A percentile compares a stretch with the other conserved stretches of the same genome.
Evolutionary conservation across 2,113 vertebrate genomes (phyloP).

Genomic region (Collichthys lucidus): DNA sequence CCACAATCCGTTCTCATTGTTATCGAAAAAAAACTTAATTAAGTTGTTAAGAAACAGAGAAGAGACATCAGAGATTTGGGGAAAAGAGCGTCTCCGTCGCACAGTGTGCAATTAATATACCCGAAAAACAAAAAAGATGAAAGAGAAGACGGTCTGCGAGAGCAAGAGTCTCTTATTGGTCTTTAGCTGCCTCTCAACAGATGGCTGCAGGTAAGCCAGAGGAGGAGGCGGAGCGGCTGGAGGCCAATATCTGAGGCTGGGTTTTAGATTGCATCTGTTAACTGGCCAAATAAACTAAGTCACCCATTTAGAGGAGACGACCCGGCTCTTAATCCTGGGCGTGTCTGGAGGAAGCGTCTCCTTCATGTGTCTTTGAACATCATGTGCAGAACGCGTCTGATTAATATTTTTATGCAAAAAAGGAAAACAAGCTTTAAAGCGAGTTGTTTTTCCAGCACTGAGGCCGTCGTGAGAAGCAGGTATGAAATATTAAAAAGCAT

Average conservation of each 20-base stretch:
- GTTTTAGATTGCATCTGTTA: constrained; percentile 46
- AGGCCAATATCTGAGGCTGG: constrained; percentile 33
- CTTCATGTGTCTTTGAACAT: background rate
- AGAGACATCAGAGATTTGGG: constrained; percentile 27
- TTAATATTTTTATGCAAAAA: background rate
- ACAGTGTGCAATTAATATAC: constrained; percentile 17
- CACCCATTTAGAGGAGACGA: background rate
- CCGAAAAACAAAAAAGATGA: constrained; percentile 42
- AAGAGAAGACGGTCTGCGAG: constrained; percentile 22
- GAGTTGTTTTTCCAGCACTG: background rate
- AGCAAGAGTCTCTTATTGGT: constrained; percentile 14
- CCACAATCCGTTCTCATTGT: background rate
- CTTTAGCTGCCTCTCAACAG: constrained; percentile 43
- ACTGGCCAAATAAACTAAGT: constrained; percentile 29
- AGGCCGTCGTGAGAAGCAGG: background rate
- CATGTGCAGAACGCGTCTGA: background rate
- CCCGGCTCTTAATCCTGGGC: background rate
- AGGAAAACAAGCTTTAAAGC: background rate
- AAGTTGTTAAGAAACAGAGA: constrained; percentile 13
- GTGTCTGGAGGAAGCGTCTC: background rate
- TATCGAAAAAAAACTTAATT: constrained; percentile 12
- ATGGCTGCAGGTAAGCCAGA: constrained; percentile 48
- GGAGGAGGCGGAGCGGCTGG: constrained; percentile 44
- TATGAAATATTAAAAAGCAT: background rate
- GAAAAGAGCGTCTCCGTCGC: constrained; percentile 4